These are phyloP conservation scores for Strongylocentrotus purpuratus DNA, from an alignment of 35 echinoderm and acorn worm species.

Conservation along the genomic window DNA sequence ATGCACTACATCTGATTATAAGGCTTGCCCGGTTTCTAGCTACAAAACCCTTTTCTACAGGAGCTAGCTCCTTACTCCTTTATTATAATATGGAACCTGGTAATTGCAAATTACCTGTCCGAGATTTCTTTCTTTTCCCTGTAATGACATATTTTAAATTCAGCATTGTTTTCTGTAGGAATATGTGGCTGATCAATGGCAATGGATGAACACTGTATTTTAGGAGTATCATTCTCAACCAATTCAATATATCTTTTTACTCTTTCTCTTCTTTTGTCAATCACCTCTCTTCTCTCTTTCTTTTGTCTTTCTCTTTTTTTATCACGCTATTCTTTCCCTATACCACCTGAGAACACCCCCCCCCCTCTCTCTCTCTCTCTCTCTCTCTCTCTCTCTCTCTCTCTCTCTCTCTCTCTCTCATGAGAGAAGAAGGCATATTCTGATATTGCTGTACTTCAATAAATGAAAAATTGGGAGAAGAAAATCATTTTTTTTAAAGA, in stretches of 20 bases:
- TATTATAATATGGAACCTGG: background rate
- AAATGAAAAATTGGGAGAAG: too few species aligned
- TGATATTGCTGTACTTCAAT: too few species aligned
- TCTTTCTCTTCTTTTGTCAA: background rate
- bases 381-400: too few species aligned
- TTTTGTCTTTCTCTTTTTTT: background rate
- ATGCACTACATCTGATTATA: slow-evolving; percentile 11
- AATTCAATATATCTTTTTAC: background rate
- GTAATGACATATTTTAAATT: background rate
- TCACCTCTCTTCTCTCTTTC: background rate
- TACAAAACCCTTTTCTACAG: background rate
- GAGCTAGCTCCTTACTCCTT: background rate
- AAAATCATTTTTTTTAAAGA: too few species aligned
- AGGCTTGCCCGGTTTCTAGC: background rate
- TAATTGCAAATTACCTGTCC: background rate
- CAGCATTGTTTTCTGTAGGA: background rate
- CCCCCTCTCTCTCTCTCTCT: too few species aligned
- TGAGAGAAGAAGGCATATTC: too few species aligned
- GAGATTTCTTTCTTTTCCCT: background rate
- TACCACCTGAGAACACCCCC: background rate
- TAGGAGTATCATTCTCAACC: background rate
- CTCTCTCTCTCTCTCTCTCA: too few species aligned
- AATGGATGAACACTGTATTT: background rate
- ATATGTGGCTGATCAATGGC: background rate
- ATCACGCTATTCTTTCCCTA: background rate